Evolutionary conservation across 2,797 vertebrate species (phyloP), one percentile per base, ranked within the genome.

Genomic region (Jordanella pulchra): DNA sequence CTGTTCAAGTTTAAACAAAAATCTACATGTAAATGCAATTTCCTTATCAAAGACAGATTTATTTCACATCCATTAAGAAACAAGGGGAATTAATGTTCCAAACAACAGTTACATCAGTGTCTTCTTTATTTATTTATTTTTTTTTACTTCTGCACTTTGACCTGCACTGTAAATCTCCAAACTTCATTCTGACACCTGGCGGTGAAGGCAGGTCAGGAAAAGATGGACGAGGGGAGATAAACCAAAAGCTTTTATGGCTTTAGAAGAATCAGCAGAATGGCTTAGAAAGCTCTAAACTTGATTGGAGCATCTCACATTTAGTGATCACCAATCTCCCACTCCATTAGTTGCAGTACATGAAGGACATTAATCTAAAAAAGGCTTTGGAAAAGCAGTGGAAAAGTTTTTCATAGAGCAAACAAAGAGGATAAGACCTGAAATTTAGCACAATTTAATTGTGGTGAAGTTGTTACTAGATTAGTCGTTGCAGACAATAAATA

Each of bases 161-260:
- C 84, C 85, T 72, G 67, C 12, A 55, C 76, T 76, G 78, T 86
- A 86, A 89, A 89, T 89, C 84, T 82, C 60, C 10, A 56, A 14
- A 77, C 84, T 69, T 82, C 84, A 89, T 47, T 91, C 81, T 91
- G 92, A 92, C 93, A 91, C 91, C 89, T 86, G 87, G 89, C 76
- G 90, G 90, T 77, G 66, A 25, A 79, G 78, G 73, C 76, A 53
- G 83, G 78, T 76, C 77, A 72, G 65, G 75, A 61, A 84, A 81
- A 67, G 80, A 80, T 42, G 63, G 67, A 63, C 15, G 78, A 66
- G 39, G 17, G 67, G 67, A 65, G 35, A 84, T 85, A 86, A 87
- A 88, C 85, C 67, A 83, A 69, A 48, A 66, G 78, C 72, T 78
- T 91, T 91, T 83, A 89, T 83, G 76, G 84, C 80, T 78, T 50